These are phyloP conservation scores for Apis dorsata DNA, from an alignment of 1,140 invertebrate species.

Conservation along the genomic window DNA sequence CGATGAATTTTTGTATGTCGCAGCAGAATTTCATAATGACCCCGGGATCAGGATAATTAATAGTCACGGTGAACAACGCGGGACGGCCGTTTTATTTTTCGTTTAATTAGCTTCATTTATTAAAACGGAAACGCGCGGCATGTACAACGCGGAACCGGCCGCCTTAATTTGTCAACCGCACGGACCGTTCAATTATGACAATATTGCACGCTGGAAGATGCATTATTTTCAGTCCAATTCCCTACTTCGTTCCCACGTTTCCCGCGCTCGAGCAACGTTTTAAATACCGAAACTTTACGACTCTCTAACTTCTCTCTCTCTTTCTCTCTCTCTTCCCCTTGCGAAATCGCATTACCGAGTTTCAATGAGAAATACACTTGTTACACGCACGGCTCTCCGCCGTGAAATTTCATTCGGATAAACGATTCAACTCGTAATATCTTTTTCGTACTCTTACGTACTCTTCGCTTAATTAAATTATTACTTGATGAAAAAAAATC, in stretches of 20 bases:
- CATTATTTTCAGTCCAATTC: slow-evolving; percentile 19
- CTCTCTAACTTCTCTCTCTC: too few relatives aligned
- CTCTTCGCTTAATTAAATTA: too few relatives aligned
- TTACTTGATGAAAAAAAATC: too few relatives aligned
- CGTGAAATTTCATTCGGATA: background rate
- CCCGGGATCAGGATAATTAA: slow-evolving; percentile 8
- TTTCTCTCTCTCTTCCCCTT: too few relatives aligned
- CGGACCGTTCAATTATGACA: slow-evolving; percentile 23
- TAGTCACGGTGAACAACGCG: slow-evolving; percentile 7
- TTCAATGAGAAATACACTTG: background rate
- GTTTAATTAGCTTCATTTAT: slow-evolving; percentile 14
- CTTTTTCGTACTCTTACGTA: too few relatives aligned
- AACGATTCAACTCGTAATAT: background rate
- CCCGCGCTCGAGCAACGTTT: too few relatives aligned
- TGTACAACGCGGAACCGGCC: background rate
- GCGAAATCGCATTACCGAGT: background rate
- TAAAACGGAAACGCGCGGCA: background rate
- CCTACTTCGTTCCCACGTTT: too few relatives aligned
- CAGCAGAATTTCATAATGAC: slow-evolving; percentile 12
- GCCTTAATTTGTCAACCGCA: slow-evolving; percentile 21
- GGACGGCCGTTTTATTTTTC: slow-evolving; percentile 7
- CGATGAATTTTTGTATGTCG: slow-evolving; percentile 22
- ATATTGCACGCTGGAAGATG: background rate
- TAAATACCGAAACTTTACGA: too few relatives aligned
- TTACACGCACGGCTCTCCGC: background rate